Base-by-base conservation (phyloP, 2,113 vertebrate genomes). In the Rhynchomys soricoides region DNA sequence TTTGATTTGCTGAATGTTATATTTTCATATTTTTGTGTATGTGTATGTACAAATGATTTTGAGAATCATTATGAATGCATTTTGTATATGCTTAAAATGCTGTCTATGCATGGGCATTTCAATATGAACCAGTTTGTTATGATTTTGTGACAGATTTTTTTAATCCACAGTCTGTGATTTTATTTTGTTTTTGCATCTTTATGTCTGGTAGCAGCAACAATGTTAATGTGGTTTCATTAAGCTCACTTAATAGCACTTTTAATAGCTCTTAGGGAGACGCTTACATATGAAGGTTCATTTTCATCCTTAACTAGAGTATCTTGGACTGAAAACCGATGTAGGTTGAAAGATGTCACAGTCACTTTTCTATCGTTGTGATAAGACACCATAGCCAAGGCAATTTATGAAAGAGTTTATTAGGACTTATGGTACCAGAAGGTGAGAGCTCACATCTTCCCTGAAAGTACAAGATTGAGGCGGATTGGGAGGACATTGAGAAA, bases 1-100 rank as follows among this genome's bases (percentile, higher is more conserved):
- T 2, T 96, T 90, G 12, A 12, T 50, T 62, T 89, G 64, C 22
- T 94, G 1, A 81, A 83, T 90, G 86, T 95, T 71, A 17, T 90
- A 13, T 77, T 90, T 92, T 55, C 4, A n/a, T 16, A 45, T 62
- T 21, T 6, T 21, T 68, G 22, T 21, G 8, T 45, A 5, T 74
- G 16, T 34, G 1, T 52, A 4, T 88, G 16, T 52, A 6, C 4
- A 74, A 57, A 74, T 85, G 21, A 50, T 79, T 78, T 48, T 86
- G 43, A 75, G 9, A 17, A n/a, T 64, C 16, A 40, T 48, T 92
- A n/a, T 57, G 24, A 66, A 11, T 83, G 26, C 26, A 0, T 50
- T 13, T 85, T 48, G 13, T 40, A 50, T 29, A 68, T 57, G 10
- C 64, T 66, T 83, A 45, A 24, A 37, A 1, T 50, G 40, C 43